Percentiles rank a stretch among this genome's conserved stretches.
Conservation (phyloP, 2,888 invertebrate species). For the Aleiodes testaceus region DNA sequence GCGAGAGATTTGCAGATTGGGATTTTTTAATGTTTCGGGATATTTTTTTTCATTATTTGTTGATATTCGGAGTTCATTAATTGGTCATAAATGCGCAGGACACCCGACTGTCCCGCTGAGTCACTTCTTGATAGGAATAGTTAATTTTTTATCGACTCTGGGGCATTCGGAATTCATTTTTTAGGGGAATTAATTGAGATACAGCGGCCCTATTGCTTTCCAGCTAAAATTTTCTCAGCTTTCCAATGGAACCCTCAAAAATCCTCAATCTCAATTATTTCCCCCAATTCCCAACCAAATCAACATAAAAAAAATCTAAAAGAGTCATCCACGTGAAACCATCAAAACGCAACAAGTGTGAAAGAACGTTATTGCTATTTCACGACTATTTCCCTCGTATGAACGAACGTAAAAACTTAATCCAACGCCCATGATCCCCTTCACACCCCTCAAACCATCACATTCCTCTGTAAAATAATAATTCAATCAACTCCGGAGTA, state of each 20-base stretch:
- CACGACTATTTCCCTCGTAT: slow-evolving; percentile 61
- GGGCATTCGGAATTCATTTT: too few relatives aligned
- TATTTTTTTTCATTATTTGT: slow-evolving; percentile 18
- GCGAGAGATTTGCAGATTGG: not conserved
- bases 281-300: too few relatives aligned
- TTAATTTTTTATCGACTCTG: too few relatives aligned
- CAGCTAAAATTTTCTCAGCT: too few relatives aligned
- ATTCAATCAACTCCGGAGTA: slow-evolving; percentile 35
- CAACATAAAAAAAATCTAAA: not conserved
- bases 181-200: too few relatives aligned
- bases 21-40: slow-evolving; percentile 39
- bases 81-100: slow-evolving; percentile 61
- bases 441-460: not conserved
- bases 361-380: slow-evolving; percentile 64
- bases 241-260: too few relatives aligned
- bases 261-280: too few relatives aligned
- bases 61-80: slow-evolving; percentile 57
- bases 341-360: slow-evolving; percentile 65
- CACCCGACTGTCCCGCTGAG: slow-evolving; percentile 14
- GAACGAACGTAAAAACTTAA: slow-evolving; percentile 59
- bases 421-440: slow-evolving; percentile 43
- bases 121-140: too few relatives aligned
- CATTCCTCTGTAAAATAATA: slow-evolving; percentile 46
- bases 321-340: slow-evolving; percentile 22
- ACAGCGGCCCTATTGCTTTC: not conserved